Conservation (phyloP, 1,140 invertebrate genomes). For the Proctacanthus coquilletti region DNA sequence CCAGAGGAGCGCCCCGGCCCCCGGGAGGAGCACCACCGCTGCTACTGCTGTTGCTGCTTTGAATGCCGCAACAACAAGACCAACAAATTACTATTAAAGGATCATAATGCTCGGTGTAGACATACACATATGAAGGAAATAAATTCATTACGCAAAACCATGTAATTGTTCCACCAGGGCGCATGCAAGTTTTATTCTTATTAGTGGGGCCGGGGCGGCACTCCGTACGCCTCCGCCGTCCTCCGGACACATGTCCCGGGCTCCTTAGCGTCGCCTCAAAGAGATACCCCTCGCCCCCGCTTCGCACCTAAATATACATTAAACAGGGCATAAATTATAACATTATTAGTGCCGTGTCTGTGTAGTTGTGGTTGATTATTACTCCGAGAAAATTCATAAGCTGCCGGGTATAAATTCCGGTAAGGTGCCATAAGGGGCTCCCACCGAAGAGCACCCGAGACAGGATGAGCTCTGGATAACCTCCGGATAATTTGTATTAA, state of each 20-base stretch:
- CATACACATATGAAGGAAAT: slow-evolving; percentile 16
- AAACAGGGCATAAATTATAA: not conserved
- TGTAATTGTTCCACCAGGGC: slow-evolving; percentile 28
- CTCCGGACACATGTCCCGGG: too few species aligned
- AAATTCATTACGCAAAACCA: slow-evolving; percentile 30
- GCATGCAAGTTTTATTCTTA: slow-evolving; percentile 4
- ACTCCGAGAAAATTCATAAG: not conserved
- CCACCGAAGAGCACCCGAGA: too few species aligned
- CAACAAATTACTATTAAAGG: slow-evolving; percentile 1
- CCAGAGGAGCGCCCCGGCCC: too few species aligned
- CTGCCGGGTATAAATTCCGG: not conserved
- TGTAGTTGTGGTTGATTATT: not conserved
- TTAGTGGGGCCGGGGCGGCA: not conserved
- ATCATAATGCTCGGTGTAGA: not conserved
- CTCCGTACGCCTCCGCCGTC: too few species aligned
- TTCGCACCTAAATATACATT: too few species aligned
- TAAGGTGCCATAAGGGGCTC: too few species aligned
- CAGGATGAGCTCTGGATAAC: too few species aligned
- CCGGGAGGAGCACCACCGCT: too few species aligned
- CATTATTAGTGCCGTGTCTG: not conserved
- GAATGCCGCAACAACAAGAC: not conserved
- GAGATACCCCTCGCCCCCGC: too few species aligned
- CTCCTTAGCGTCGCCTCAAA: too few species aligned
- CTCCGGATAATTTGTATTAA: too few species aligned
- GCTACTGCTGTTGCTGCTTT: too few species aligned